phyloP scores from a whole-genome alignment of 2,797 vertebrate species.

The Sebastes variabilis region DNA sequence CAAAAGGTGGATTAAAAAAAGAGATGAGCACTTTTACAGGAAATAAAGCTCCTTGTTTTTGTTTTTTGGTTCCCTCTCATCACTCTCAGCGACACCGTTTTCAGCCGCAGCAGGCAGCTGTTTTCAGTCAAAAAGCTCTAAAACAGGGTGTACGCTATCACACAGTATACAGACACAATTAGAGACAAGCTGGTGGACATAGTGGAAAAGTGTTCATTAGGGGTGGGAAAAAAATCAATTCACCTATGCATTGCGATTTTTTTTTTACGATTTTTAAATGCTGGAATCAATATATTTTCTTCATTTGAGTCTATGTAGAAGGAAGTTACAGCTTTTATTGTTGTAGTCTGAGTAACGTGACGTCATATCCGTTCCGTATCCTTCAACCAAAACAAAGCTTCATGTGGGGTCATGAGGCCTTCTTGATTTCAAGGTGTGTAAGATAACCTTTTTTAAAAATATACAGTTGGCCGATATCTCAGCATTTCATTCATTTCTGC shows the following conservation, averaged over 20 bases:
- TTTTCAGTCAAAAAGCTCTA: background rate
- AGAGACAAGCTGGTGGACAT: background rate
- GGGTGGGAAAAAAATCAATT: too few relatives aligned
- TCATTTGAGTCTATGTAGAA: too few relatives aligned
- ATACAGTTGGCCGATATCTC: too few relatives aligned
- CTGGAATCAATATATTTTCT: too few relatives aligned
- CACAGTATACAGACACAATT: background rate
- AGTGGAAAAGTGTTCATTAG: background rate
- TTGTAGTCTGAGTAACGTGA: too few relatives aligned
- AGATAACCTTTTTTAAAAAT: too few relatives aligned
- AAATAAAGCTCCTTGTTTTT: background rate
- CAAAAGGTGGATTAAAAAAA: background rate
- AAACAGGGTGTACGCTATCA: background rate
- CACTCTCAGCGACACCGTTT: background rate
- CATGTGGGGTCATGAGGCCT: too few relatives aligned
- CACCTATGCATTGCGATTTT: fast-evolving
- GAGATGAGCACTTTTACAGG: background rate
- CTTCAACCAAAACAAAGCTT: fast-evolving
- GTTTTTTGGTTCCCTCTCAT: background rate
- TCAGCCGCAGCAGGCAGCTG: background rate
- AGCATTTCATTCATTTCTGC: too few relatives aligned
- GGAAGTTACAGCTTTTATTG: too few relatives aligned
- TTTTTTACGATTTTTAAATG: too few relatives aligned
- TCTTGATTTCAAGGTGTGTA: too few relatives aligned
- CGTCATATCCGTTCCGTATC: too few relatives aligned